phyloP scores from a whole-genome alignment of 1,140 invertebrate genomes.

The Drosophila arizonae region DNA sequence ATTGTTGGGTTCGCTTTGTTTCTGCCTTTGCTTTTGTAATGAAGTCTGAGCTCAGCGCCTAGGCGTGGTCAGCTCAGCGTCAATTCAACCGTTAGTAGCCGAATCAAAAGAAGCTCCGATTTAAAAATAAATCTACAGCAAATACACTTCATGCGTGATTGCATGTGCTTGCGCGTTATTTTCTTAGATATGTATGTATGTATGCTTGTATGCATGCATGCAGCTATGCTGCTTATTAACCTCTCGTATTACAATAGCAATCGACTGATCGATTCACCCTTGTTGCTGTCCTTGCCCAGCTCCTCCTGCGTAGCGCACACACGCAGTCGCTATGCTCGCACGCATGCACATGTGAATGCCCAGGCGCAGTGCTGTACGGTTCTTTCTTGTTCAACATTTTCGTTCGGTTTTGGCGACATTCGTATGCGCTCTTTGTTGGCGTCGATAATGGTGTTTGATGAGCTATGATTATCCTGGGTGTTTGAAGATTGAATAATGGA shows the following conservation, averaged over 20 bases:
- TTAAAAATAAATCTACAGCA: not conserved
- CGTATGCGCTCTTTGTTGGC: conserved; percentile 6
- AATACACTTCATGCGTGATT: not conserved
- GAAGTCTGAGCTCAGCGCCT: conserved; percentile 9
- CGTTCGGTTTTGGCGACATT: conserved; percentile 1
- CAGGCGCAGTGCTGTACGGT: not conserved
- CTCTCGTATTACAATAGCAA: not conserved
- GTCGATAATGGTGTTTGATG: not conserved
- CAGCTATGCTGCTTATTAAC: not conserved
- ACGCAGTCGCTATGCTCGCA: conserved; percentile 5
- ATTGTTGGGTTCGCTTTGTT: conserved; percentile 30
- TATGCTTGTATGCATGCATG: not conserved
- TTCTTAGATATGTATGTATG: not conserved
- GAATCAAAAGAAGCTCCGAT: not conserved
- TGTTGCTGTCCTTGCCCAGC: conserved; percentile 5
- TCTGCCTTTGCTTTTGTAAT: conserved; percentile 24
- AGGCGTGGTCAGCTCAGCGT: conserved; percentile 54
- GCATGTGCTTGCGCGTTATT: not conserved
- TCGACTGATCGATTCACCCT: conserved; percentile 7
- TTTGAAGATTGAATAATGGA: not conserved
- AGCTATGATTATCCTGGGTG: not conserved
- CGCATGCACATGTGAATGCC: conserved; percentile 6
- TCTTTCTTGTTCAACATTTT: not conserved
- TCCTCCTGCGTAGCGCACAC: conserved; percentile 20
- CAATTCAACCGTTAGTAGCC: not conserved